Percentiles rank a stretch among this genome's conserved stretches.
Conservation (phyloP, 2,113 vertebrate species). For the Corythaixoides concolor region DNA sequence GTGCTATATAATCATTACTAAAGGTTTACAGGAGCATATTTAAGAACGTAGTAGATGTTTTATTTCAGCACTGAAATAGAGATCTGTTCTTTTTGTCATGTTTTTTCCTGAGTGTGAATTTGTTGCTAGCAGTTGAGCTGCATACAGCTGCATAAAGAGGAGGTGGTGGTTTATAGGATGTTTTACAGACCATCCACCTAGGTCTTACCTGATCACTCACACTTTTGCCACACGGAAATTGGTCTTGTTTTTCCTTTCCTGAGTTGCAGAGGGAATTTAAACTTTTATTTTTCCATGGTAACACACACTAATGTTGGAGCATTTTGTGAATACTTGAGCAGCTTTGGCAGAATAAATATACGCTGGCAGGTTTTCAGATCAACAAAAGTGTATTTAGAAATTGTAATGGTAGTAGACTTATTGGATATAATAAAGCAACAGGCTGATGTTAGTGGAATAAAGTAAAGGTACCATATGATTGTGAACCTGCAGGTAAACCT, state of each 20-base stretch:
- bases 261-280: not conserved
- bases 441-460: not conserved
- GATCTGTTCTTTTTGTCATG: not conserved
- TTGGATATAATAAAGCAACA: not conserved
- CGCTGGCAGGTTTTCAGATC: not conserved
- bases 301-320: not conserved
- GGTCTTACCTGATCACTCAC: not conserved
- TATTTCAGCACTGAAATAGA: not conserved
- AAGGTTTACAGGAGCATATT: not conserved
- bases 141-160: not conserved
- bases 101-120: not conserved
- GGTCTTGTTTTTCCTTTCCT: not conserved
- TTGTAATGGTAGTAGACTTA: not conserved
- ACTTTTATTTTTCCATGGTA: constrained; percentile 27
- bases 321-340: not conserved
- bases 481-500: not conserved
- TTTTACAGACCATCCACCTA: not conserved
- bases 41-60: not conserved
- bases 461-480: not conserved
- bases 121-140: not conserved
- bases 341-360: not conserved
- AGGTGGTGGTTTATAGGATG: not conserved
- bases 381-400: not conserved
- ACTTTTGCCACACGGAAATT: not conserved
- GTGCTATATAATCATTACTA: not conserved